Evolutionary conservation across 2,113 vertebrate species (phyloP), one percentile per base, ranked within the genome.

Genomic region (Paraplagusia blochii): DNA sequence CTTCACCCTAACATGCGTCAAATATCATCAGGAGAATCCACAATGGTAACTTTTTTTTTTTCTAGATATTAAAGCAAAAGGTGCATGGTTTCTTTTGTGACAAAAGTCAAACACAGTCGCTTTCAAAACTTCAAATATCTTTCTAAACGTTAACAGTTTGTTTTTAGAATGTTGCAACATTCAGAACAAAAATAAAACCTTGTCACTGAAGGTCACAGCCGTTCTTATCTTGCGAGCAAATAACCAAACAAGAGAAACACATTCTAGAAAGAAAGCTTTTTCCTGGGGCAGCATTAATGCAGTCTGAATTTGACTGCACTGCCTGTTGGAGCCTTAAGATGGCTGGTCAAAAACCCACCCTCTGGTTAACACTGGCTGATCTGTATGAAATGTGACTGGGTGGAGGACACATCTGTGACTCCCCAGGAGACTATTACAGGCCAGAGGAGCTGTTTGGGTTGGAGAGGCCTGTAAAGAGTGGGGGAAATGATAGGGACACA

Each of bases 391-490:
- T 51, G 68, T 66, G 53, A 69, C 55, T 63, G 78, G 78, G 74
- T 63, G 80, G 75, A 80, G 78, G 58, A 77, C 61, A 44, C 66
- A 67, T 49, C 44, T 53, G 22, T 29, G 58, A 54, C 52, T 74
- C 55, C 75, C 44, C 66, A 44, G 35, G 85, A 80, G 80, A 85
- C 57, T 53, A 79, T 83, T 81, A 84, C 78, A 80, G 50, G 70
- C 58, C 58, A 53, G 63, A 67, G 47, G 39, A 74, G 70, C 56
- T 76, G 65, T 81, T 80, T 75, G 40, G 45, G 47, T 58, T 42
- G 60, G 15, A 70, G 54, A 58, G 36, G 53, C 56, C 1, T 16
- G 44, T 63, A 77, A 74, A 69, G 55, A 59, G 47, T 11, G 13
- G 14, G 34, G 53, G 16, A 74, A 72, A 76, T 78, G 65, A 69